Evolutionary conservation across 1,140 invertebrate species (phyloP).

Genomic region (Teleopsis dalmanni): DNA sequence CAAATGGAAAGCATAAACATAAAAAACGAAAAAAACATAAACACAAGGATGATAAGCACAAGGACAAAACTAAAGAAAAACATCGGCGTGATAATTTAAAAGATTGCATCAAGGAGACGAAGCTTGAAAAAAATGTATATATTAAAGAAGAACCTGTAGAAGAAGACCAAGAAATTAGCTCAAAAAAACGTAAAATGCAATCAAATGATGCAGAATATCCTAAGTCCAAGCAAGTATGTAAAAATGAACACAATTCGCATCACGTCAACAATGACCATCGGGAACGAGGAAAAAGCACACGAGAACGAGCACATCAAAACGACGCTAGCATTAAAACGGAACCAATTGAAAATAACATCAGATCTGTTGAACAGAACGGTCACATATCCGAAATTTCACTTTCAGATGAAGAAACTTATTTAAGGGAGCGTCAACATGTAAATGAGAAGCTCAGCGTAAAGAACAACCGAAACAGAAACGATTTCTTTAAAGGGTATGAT

Average conservation of each 20-base stretch:
- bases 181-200: background rate
- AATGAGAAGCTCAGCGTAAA: constrained; percentile 24
- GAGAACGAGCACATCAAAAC: background rate
- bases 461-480: constrained; percentile 4
- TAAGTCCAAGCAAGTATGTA: background rate
- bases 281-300: background rate
- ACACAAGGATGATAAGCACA: constrained; percentile 38
- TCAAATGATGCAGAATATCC: background rate
- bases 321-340: background rate
- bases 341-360: constrained; percentile 56
- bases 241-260: background rate
- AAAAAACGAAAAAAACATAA: constrained; percentile 29
- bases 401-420: constrained; percentile 47
- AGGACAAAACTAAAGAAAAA: constrained; percentile 22
- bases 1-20: constrained; percentile 23
- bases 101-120: constrained; percentile 9
- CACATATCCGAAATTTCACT: constrained; percentile 47
- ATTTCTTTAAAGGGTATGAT: constrained; percentile 13
- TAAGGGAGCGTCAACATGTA: constrained; percentile 44
- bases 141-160: background rate
- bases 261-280: background rate
- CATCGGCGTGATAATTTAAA: constrained; percentile 17
- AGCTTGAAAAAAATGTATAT: constrained; percentile 8
- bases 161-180: background rate
- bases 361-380: constrained; percentile 49